Evolutionary conservation across 2,113 vertebrate genomes (phyloP).

Genomic region (Burhinus bistriatus): DNA sequence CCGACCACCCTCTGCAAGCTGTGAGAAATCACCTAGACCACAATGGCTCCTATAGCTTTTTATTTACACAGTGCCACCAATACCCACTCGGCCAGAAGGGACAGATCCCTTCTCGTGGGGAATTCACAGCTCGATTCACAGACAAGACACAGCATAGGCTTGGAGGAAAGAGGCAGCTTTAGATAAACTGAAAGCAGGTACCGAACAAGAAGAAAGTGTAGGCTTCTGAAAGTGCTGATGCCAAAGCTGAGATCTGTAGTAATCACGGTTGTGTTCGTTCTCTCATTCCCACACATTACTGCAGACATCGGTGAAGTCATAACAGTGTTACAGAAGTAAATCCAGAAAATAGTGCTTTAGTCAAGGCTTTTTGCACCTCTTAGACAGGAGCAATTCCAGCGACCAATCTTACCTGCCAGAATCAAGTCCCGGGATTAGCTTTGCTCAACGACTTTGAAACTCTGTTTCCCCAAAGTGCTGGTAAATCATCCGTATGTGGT

Average conservation of each 20-base stretch:
- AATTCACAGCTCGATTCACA: background rate
- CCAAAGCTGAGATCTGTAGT: background rate
- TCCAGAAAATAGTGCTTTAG: conserved; percentile 9
- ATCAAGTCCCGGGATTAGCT: background rate
- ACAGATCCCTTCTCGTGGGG: background rate
- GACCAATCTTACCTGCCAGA: conserved; percentile 1
- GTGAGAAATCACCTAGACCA: background rate
- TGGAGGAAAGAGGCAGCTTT: background rate
- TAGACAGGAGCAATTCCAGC: conserved; percentile 8
- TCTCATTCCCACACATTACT: background rate
- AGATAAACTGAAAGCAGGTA: background rate
- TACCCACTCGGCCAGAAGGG: background rate
- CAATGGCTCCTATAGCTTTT: background rate
- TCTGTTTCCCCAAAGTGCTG: background rate
- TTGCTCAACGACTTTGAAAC: background rate
- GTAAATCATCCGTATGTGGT: conserved; percentile 8
- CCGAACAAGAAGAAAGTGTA: background rate
- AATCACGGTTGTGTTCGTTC: background rate
- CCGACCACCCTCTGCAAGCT: accelerated
- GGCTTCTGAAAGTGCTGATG: background rate
- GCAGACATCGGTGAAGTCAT: background rate
- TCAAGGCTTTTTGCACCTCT: conserved; percentile 5
- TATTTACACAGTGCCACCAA: background rate
- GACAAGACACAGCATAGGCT: background rate
- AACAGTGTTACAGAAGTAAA: background rate